Evolutionary conservation across 2,113 vertebrate genomes (phyloP), one percentile per base, ranked within the genome.

Genomic region (Osmerus mordax): DNA sequence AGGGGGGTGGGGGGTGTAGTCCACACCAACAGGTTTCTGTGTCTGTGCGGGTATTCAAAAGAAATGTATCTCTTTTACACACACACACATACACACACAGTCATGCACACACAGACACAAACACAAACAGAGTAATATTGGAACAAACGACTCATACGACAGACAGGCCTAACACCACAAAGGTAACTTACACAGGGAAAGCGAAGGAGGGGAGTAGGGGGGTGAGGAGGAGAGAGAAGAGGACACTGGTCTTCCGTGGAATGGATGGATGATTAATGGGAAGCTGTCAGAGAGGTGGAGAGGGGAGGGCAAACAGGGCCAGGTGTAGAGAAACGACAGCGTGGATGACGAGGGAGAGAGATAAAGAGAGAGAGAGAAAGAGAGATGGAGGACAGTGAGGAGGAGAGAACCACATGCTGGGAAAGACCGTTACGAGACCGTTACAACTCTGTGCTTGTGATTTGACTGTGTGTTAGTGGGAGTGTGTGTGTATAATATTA

Each of bases 181-280:
- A 7, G 41, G 41, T 9, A 47, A 41, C 7, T 1, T 12, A 47
- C 14, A n/a, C 54, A 56, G 54, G 7, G 7, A 56, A 4, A 56
- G 53, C 12, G 11, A n/a, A 14, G 54, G 54, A 18, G 15, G 16
- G 54, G 54, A 3, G 3, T 3, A 11, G 53, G 53, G 16, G 16
- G 53, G 53, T 32, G 58, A 69, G 74, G 73, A 84, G 79, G 83
- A 66, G 73, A 86, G 83, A 81, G 82, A 70, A 77, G 69, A 84
- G 75, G 83, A 82, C 76, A 54, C 74, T 81, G 72, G 59, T 81
- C 86, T 89, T 16, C 65, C 67, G 53, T 72, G 72, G 83, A 79
- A 84, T 83, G 79, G 77, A 72, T 75, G 75, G 80, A 89, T 91
- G 88, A 90, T 91, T 90, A 89, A 91, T 91, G 88, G 78, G 83